These are phyloP conservation scores for Rotaria magnacalcarata DNA, from an alignment of 2,888 invertebrate species.

Conservation along the genomic window DNA sequence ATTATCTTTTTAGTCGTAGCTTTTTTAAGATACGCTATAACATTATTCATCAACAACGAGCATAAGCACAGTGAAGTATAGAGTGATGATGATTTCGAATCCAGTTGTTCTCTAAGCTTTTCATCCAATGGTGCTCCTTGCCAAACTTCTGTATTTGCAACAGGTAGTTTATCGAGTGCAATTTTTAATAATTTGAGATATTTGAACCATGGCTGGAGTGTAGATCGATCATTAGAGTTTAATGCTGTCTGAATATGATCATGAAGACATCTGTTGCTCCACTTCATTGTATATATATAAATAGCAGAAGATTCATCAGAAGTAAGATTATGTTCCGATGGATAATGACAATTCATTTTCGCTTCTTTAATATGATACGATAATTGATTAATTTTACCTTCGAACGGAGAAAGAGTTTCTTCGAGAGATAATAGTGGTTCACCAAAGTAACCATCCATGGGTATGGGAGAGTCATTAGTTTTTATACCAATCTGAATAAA, in stretches of 20 bases:
- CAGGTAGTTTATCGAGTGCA: neutral
- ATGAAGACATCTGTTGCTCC: neutral
- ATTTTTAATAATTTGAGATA: neutral
- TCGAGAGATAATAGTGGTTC: too few relatives aligned
- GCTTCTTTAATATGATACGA: too few relatives aligned
- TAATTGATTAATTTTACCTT: too few relatives aligned
- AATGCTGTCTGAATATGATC: neutral
- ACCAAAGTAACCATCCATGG: too few relatives aligned
- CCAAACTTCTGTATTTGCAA: neutral
- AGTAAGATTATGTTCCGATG: neutral
- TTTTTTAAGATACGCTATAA: neutral
- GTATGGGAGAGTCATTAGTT: too few relatives aligned
- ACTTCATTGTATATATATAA: neutral
- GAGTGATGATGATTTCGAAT: neutral
- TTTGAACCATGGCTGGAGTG: neutral
- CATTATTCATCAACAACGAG: neutral
- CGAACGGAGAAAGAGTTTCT: too few relatives aligned
- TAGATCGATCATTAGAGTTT: neutral
- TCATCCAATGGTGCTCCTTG: neutral
- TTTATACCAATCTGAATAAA: too few relatives aligned
- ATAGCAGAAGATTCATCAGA: neutral
- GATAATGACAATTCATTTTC: neutral
- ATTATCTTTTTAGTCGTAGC: neutral
- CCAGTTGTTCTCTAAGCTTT: neutral
- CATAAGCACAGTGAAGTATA: neutral